Percentiles rank a stretch among this genome's conserved stretches.
phyloP scores from a whole-genome alignment of 2,888 invertebrate species.

The Lepidocyrtoides sp. region DNA sequence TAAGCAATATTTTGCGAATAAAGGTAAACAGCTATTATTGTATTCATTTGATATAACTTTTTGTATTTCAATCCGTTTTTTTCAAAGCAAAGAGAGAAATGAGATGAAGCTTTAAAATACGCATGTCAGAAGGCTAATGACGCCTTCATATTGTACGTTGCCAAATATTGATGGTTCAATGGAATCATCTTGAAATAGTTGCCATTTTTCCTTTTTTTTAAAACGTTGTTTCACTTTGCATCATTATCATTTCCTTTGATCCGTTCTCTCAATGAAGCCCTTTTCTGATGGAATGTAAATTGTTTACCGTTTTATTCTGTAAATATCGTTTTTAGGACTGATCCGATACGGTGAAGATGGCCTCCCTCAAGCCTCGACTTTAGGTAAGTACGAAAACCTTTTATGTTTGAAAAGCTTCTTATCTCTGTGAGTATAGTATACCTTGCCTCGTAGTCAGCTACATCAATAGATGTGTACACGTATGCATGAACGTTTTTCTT shows the following conservation, averaged over 20 bases:
- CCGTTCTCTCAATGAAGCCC: background rate
- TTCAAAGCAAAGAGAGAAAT: background rate
- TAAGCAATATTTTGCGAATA: constrained; percentile 79
- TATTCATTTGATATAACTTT: background rate
- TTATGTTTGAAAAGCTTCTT: constrained; percentile 23
- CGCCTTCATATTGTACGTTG: too few species aligned
- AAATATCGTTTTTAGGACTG: constrained; percentile 68
- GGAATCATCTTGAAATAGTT: background rate
- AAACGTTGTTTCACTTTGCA: background rate
- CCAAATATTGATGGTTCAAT: too few species aligned
- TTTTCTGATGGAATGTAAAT: background rate
- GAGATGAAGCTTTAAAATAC: background rate
- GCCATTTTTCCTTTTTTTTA: background rate
- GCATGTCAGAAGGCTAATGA: background rate
- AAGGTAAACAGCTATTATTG: constrained; percentile 74
- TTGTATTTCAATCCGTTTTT: background rate
- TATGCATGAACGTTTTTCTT: background rate
- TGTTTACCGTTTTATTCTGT: constrained; percentile 16
- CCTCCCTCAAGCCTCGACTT: constrained; percentile 84
- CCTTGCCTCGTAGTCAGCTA: too few species aligned
- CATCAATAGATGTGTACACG: background rate
- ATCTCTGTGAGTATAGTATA: constrained; percentile 1
- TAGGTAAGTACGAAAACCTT: constrained; percentile 79
- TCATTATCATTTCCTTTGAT: constrained; percentile 9
- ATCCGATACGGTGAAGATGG: constrained; percentile 82